Percentiles rank a stretch among this genome's conserved stretches.
Evolutionary conservation across 2,888 invertebrate species (phyloP).

Genomic region (Caenorhabditis wallacei): DNA sequence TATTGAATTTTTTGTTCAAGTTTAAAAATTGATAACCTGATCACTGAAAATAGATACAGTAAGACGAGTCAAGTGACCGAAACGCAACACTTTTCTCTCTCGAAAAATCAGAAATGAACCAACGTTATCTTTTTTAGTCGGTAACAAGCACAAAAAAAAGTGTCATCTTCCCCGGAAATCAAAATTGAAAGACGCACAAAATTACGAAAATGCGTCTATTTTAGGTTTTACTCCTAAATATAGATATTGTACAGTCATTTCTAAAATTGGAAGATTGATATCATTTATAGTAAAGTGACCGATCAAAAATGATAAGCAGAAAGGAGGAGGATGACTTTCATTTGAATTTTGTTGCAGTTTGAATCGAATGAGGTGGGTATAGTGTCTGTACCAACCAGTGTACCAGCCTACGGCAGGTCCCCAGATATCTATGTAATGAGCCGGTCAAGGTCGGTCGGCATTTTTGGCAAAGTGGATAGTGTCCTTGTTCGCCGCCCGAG

Average conservation of each 20-base stretch:
- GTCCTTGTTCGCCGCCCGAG: no score
- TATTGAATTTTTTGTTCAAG: no score
- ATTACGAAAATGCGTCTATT: slow-evolving; percentile 31
- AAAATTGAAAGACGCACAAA: slow-evolving; percentile 33
- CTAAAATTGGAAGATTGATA: slow-evolving; percentile 3
- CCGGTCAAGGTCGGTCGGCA: no score
- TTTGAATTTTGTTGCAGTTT: slow-evolving; percentile 24
- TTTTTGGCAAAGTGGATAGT: no score
- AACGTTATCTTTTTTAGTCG: slow-evolving; percentile 14
- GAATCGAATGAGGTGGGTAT: not conserved
- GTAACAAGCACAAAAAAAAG: slow-evolving; percentile 14
- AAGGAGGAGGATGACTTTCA: not conserved
- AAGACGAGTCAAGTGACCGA: slow-evolving; percentile 5
- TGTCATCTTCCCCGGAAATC: slow-evolving; percentile 46
- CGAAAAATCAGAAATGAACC: slow-evolving; percentile 17
- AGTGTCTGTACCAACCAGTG: no score
- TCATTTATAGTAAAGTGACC: slow-evolving; percentile 29
- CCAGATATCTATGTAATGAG: no score
- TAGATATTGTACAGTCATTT: slow-evolving; percentile 32
- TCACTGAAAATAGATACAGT: not conserved
- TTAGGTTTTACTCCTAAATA: slow-evolving; percentile 27
- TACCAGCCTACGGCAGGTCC: no score
- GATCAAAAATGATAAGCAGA: slow-evolving; percentile 28
- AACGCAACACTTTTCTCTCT: slow-evolving; percentile 11
- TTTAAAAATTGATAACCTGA: not conserved